A percentile compares a stretch with the other conserved stretches of the same genome.
These are phyloP conservation scores for Campoletis sonorensis DNA, from an alignment of 1,140 invertebrate species.

Conservation along the genomic window DNA sequence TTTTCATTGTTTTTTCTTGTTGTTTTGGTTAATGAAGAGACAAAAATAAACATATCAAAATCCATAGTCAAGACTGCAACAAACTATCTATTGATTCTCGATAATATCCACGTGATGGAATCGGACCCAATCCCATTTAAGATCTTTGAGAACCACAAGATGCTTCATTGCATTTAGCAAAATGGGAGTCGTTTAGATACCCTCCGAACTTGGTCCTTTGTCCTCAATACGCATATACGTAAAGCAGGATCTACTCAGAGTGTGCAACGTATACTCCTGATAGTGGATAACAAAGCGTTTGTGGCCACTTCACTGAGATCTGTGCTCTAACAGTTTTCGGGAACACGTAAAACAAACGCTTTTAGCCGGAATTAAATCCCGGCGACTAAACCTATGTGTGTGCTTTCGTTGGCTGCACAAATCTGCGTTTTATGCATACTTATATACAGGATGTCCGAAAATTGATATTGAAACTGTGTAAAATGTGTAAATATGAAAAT, in stretches of 20 bases:
- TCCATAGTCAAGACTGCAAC: neutral
- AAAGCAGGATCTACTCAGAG: slow-evolving; percentile 9
- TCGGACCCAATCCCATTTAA: neutral
- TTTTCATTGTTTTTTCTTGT: too few relatives aligned
- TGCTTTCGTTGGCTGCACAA: slow-evolving; percentile 38
- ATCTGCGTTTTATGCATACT: slow-evolving; percentile 4
- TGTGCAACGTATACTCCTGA: neutral
- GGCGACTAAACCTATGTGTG: slow-evolving; percentile 26
- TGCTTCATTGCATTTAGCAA: neutral
- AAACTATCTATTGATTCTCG: neutral
- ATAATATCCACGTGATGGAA: neutral
- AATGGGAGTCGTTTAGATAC: neutral
- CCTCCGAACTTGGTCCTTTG: neutral
- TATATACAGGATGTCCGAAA: neutral
- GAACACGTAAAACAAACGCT: slow-evolving; percentile 47
- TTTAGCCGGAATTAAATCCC: slow-evolving; percentile 43
- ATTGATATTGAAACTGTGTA: too few relatives aligned
- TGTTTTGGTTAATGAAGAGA: too few relatives aligned
- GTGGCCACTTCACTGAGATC: slow-evolving; percentile 24
- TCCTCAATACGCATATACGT: neutral
- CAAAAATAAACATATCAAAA: too few relatives aligned
- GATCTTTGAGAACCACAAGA: neutral
- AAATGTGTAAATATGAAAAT: too few relatives aligned
- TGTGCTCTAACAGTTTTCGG: slow-evolving; percentile 29
- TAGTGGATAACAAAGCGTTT: slow-evolving; percentile 20